Evolutionary conservation across 2,888 invertebrate genomes (phyloP).

Genomic region (Merodon equestris): DNA sequence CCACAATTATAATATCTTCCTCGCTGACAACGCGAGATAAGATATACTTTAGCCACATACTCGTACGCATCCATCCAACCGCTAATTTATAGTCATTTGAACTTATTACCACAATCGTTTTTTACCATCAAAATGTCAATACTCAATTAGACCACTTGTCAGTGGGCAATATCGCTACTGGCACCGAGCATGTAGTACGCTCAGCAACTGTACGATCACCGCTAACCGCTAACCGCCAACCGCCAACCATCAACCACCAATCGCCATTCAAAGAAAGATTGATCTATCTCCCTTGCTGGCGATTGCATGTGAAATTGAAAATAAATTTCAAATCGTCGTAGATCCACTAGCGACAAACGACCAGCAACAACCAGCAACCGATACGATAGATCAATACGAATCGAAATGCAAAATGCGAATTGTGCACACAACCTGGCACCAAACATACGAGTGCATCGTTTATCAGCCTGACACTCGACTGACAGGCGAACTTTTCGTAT

Average conservation of each 20-base stretch:
- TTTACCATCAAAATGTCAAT: conserved; percentile 69
- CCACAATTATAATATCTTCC: conserved; percentile 35
- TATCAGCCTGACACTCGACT: conserved; percentile 36
- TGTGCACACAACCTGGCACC: conserved; percentile 42
- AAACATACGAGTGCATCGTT: conserved; percentile 10
- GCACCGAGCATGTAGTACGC: not conserved
- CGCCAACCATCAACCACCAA: conserved; percentile 4
- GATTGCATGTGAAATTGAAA: conserved; percentile 53
- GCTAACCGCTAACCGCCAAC: not conserved
- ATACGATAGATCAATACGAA: conserved; percentile 43
- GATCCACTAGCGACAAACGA: conserved; percentile 37
- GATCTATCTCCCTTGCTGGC: conserved; percentile 33
- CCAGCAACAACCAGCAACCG: conserved; percentile 1
- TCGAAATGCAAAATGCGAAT: conserved; percentile 28
- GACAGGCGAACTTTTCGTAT: conserved; percentile 33
- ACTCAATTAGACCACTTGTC: conserved; percentile 66
- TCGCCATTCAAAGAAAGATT: conserved; percentile 42
- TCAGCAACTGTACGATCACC: too few relatives aligned
- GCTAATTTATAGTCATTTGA: conserved; percentile 68
- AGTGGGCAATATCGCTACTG: conserved; percentile 37
- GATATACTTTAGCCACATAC: conserved; percentile 45
- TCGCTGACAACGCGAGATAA: conserved; percentile 49
- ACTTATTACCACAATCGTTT: conserved; percentile 66
- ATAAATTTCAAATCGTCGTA: conserved; percentile 58
- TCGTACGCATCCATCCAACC: conserved; percentile 41